Base-by-base conservation (phyloP, 1,140 invertebrate genomes). In the Trichonephila clavata region DNA sequence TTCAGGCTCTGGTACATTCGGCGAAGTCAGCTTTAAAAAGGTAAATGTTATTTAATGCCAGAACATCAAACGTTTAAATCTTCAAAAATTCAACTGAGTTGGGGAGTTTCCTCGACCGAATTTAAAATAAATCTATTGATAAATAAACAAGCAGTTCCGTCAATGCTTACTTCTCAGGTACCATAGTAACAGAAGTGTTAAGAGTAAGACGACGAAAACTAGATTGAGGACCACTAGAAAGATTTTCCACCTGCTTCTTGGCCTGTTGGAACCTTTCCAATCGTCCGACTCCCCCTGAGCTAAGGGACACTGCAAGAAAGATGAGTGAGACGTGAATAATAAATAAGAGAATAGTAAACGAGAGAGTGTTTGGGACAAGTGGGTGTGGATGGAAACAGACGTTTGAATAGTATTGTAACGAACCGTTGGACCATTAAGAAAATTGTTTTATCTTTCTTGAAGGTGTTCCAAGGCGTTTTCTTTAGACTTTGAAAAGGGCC, bases 201-300 rank as follows among this genome's bases (percentile, higher is more conserved):
- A 27, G 59, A 92, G 63, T 21, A 92, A 59, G 63, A 84, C 60
- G 61, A 92, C 24, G 60, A 92, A 92, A 39, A 68, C n/a, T 57
- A 92, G 24, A 43, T 92, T 92, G 32, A 92, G 63, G 7, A 86
- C 91, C 18, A 92, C 43, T 2, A 92, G 50, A 61, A 61, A 71
- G 43, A 86, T 71, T 65, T 86, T 92, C 91, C 91, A 92, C 60
- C 91, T 65, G 63, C 91, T 92, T 10, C 81, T 60, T n/a, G 81
- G 81, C 21, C 91, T 61, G 81, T 86, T 92, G 14, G 91, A 86
- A 60, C 83, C 91, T 50, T 92, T 92, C 91, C 91, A 92, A 60
- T 92, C 91, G 59, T 92, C 91, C 32, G 91, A 63, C 16, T 92
- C 91, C 1, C 80, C 91, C 27, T 92, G 61, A 16, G 91, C 91